Evolutionary conservation across 2,797 vertebrate genomes (phyloP), one percentile per base, ranked within the genome.

Genomic region (Astyanax mexicanus): DNA sequence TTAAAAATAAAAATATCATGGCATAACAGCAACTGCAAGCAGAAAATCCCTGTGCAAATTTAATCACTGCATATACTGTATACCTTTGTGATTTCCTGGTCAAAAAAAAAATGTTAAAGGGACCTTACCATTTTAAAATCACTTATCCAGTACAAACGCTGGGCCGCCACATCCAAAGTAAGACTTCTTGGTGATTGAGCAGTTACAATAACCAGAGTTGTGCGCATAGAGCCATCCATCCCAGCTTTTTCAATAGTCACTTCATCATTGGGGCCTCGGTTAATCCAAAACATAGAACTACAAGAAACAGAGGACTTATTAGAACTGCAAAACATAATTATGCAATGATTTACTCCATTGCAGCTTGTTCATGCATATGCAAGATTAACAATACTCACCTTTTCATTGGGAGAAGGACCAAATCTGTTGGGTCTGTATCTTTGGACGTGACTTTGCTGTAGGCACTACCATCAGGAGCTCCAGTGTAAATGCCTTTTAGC

Each of bases 101-200:
- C n/a, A n/a, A n/a, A n/a, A n/a, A n/a, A n/a, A n/a, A n/a, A n/a
- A n/a, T n/a, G n/a, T n/a, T n/a, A n/a, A 19, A 9, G 45, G 1
- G 27, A 6, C 10, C 40, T 61, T 84, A 96, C 96, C 94, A 92
- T 88, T 87, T 95, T 97, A 69, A 92, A 91, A 79, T 91, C 86
- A 65, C 95, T 97, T 86, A 97, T 93, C 96, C 96, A 98, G 86
- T 95, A 98, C 0, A 98, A 88, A 45, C 95, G 91, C 49, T 86
- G 84, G 17, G 92, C 89, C 29, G 93, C 87, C 0, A 93, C 88
- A 66, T 98, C 96, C 55, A 95, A 82, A 0, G 92, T 91, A 62
- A 98, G 92, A 15, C 94, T 86, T 62, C 92, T 86, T 0, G 96
- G 92, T 6, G 85, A 83, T 83, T 98, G 95, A 76, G 92, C 89